Evolutionary conservation across 2,113 vertebrate genomes (phyloP).

Genomic region (Thunnus maccoyii): DNA sequence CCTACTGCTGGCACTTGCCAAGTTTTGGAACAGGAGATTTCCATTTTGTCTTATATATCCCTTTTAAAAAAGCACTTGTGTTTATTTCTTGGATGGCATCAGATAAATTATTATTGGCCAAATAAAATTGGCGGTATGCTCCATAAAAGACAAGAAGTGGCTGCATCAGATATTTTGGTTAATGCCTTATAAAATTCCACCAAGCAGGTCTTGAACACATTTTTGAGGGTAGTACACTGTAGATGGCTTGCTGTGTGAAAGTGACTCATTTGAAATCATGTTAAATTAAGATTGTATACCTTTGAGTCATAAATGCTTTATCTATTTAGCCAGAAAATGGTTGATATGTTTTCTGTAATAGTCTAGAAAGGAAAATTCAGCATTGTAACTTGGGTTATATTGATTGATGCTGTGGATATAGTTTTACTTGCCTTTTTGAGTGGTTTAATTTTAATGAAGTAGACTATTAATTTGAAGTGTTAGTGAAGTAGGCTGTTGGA

Average conservation of each 20-base stretch:
- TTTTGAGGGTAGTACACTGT: not conserved
- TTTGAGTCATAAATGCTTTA: not conserved
- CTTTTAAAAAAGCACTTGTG: constrained; percentile 49
- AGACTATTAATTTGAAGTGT: not conserved
- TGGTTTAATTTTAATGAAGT: not conserved
- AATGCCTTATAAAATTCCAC: not conserved
- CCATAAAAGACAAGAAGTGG: constrained; percentile 11
- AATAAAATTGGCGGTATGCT: constrained; percentile 20
- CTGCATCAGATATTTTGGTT: not conserved
- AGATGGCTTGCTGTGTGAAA: not conserved
- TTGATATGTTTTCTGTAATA: not conserved
- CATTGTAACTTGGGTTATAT: not conserved
- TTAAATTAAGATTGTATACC: not conserved
- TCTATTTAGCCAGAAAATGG: not conserved
- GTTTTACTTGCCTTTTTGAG: not conserved
- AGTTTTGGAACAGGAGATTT: constrained; percentile 22
- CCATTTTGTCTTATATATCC: constrained; percentile 26
- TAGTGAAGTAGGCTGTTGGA: not conserved
- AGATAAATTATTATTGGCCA: constrained; percentile 31
- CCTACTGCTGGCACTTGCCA: constrained; percentile 27
- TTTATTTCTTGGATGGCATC: constrained; percentile 44
- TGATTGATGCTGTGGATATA: not conserved
- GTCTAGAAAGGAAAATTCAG: not conserved
- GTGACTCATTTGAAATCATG: not conserved
- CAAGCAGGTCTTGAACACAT: not conserved